phyloP scores from a whole-genome alignment of 2,113 vertebrate genomes.

The Propithecus coquereli region DNA sequence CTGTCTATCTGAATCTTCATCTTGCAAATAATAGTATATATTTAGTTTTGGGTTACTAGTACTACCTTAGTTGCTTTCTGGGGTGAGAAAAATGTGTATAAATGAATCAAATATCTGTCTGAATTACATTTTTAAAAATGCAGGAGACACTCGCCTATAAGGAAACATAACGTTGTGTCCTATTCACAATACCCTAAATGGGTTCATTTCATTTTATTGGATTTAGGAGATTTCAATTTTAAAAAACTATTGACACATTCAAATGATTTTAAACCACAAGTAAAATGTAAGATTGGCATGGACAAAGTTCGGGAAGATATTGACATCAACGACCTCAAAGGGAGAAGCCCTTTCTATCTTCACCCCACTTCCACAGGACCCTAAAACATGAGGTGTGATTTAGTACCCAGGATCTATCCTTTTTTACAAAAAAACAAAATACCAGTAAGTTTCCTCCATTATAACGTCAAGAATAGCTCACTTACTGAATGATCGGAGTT shows the following conservation, averaged over 20 bases:
- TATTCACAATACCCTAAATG: neutral
- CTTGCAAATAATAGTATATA: neutral
- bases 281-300: neutral
- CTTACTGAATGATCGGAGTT: neutral
- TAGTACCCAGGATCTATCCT: neutral
- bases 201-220: neutral
- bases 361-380: neutral
- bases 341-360: neutral
- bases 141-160: neutral
- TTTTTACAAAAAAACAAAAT: neutral
- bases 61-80: neutral
- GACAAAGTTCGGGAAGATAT: neutral
- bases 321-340: neutral
- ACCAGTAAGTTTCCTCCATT: neutral
- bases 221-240: neutral
- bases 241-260: neutral
- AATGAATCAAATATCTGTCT: neutral
- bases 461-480: neutral
- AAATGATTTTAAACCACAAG: neutral
- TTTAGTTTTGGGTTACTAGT: neutral
- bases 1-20: neutral
- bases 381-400: neutral
- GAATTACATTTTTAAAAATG: neutral
- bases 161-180: neutral
- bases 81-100: neutral